Evolutionary conservation across 2,113 vertebrate species (phyloP).

Genomic region (Strix uralensis): DNA sequence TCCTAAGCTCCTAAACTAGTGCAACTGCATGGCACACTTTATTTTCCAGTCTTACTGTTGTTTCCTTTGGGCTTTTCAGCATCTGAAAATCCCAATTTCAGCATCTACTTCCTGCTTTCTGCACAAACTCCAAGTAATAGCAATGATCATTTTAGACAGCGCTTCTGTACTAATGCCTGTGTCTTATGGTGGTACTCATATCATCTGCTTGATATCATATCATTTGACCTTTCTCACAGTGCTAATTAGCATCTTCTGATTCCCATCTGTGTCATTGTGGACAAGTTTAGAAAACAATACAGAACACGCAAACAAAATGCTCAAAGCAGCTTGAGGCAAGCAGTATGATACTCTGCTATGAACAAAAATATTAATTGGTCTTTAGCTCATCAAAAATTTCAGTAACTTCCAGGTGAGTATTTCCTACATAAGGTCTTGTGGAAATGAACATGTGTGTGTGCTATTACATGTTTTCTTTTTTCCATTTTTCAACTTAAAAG

Average conservation of each 20-base stretch:
- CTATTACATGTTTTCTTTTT: background rate
- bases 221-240: background rate
- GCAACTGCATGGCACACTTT: background rate
- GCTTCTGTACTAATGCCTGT: background rate
- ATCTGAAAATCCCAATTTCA: background rate
- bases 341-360: background rate
- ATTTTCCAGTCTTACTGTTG: background rate
- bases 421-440: background rate
- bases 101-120: background rate
- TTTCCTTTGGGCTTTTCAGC: background rate
- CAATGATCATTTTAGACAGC: background rate
- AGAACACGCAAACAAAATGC: background rate
- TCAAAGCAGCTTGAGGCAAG: background rate
- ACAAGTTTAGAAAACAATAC: background rate
- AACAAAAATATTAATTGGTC: background rate
- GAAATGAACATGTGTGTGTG: background rate
- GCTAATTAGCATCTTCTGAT: background rate
- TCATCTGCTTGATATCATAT: background rate
- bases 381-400: background rate
- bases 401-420: background rate
- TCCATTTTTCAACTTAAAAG: background rate
- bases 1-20: background rate
- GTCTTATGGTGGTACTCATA: background rate
- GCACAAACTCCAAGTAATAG: background rate
- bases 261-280: background rate